These are phyloP conservation scores for Eudyptes chrysolophus DNA, from an alignment of 2,113 vertebrate genomes.

Conservation along the genomic window DNA sequence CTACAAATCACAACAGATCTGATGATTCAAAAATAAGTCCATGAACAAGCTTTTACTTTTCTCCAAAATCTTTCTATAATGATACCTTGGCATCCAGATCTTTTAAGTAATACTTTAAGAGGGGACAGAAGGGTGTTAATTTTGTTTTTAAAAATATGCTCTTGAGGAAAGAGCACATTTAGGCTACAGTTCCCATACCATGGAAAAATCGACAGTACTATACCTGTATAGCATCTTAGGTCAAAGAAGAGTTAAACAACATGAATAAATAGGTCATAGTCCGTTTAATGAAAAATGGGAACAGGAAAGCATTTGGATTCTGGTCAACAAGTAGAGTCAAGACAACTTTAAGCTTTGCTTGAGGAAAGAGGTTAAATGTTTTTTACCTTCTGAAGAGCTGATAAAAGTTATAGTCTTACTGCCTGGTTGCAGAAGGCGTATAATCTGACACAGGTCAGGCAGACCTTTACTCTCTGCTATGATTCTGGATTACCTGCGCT, in stretches of 20 bases:
- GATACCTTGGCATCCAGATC: background rate
- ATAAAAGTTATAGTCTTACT: background rate
- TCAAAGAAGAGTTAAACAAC: background rate
- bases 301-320: background rate
- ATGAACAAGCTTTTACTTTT: background rate
- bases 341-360: background rate
- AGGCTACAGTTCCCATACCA: background rate
- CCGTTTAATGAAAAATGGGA: background rate
- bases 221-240: background rate
- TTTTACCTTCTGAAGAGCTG: background rate
- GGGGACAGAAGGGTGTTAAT: background rate
- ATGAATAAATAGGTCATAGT: background rate
- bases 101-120: background rate
- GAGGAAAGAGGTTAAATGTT: background rate
- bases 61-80: background rate
- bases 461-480: background rate
- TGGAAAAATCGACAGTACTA: background rate
- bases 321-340: background rate
- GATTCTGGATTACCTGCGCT: background rate
- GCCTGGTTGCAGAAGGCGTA: background rate
- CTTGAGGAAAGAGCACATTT: background rate
- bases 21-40: background rate
- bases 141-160: background rate
- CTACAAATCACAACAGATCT: background rate
- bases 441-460: background rate